Base-by-base conservation (phyloP, 2,888 invertebrate species). In the Balanococcus diminutus region DNA sequence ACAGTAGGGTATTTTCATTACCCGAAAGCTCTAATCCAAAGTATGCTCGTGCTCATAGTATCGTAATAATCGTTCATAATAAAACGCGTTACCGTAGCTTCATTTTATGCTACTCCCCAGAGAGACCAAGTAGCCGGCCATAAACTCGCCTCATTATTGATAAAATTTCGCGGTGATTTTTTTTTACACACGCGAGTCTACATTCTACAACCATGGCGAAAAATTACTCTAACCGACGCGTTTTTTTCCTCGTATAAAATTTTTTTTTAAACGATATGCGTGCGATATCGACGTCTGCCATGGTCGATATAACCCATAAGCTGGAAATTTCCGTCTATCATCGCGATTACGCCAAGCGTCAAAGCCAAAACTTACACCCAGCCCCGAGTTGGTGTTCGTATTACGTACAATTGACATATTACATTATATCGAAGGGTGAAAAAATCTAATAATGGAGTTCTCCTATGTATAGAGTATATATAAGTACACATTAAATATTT, bases 401-500 rank as follows among this genome's bases (percentile, higher is more conserved):
- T 22, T 22, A 22, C 22, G 56, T 56, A 56, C 25, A 28, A 28
- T 67, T 28, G 67, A 67, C 67, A 25, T 28, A 67, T 67, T 67
- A 56, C 67, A 67, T 28, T 28, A 67, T 67, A 67, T 28, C 67
- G 67, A 67, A 67, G 67, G 67, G 67, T 28, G 28, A 67, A 67
- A 67, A 67, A 28, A 67, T 67, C 67, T 67, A 67, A 56, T 56
- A 56, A 67, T 67, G 28, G 67, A 67, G 28, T 16, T 28, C 28
- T 28, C 67, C 14, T 67, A 61, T 46, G 11, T n/a, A n/a, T n/a
- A n/a, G n/a, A n/a, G n/a, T n/a, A n/a, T n/a, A 46, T 46, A 56
- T 67, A 67, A 67, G 67, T 28, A 67, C 67, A 67, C 67, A 28
- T 67, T 67, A 67, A 67, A 67, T 67, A 67, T 67, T 67, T 67